phyloP scores from a whole-genome alignment of 2,797 vertebrate genomes.

The Enoplosus armatus region DNA sequence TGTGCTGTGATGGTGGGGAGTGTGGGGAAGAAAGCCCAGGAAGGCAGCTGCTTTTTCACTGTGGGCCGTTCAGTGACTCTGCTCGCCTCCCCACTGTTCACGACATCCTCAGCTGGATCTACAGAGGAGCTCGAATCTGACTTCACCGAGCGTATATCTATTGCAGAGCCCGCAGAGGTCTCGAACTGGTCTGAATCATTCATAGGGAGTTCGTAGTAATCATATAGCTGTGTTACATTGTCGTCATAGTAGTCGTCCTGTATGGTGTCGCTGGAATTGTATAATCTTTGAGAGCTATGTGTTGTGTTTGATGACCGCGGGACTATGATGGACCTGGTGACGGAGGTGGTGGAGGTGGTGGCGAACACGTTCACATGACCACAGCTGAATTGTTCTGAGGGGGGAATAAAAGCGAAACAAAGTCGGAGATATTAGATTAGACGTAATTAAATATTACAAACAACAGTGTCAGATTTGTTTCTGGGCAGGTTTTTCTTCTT shows the following conservation, averaged over 20 bases:
- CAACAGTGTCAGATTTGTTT: too few species aligned
- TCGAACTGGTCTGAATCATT: background rate
- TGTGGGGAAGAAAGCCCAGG: conserved; percentile 48
- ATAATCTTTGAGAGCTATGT: too few species aligned
- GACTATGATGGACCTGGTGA: background rate
- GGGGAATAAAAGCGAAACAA: background rate
- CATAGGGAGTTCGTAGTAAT: conserved; percentile 1
- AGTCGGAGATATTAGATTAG: background rate
- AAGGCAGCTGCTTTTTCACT: background rate
- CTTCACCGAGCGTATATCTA: background rate
- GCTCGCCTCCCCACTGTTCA: background rate
- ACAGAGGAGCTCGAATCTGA: conserved; percentile 5
- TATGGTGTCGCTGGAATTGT: background rate
- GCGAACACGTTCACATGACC: conserved; percentile 61
- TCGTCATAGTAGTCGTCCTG: background rate
- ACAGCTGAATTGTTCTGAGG: conserved; percentile 79
- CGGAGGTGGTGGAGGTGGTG: background rate
- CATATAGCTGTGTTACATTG: conserved; percentile 7
- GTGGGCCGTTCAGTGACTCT: background rate
- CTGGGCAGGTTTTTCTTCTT: too few species aligned
- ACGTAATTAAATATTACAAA: too few species aligned
- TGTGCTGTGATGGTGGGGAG: conserved; percentile 41
- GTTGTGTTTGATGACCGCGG: conserved; percentile 27
- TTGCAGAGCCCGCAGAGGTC: background rate
- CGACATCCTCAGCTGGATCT: conserved; percentile 7